These are phyloP conservation scores for Echinops telfairi DNA, from an alignment of 2,113 vertebrate genomes.

Conservation along the genomic window DNA sequence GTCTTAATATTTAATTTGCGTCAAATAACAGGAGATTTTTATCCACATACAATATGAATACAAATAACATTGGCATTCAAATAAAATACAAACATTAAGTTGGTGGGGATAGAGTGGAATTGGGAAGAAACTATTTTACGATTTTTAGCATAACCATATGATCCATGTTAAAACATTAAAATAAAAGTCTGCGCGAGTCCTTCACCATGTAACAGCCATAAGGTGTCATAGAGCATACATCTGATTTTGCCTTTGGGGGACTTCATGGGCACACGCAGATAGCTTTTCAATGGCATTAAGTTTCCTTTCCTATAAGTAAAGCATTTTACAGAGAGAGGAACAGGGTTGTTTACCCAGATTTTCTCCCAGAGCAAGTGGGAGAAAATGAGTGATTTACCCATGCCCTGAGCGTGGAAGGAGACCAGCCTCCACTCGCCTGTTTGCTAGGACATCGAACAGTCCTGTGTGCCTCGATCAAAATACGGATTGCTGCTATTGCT, in stretches of 20 bases:
- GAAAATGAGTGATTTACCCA: neutral
- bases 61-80: conserved; percentile 27
- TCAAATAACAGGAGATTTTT: neutral
- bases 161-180: neutral
- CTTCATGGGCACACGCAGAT: too few relatives aligned
- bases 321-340: conserved; percentile 4
- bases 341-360: neutral
- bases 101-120: neutral
- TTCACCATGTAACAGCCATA: too few relatives aligned
- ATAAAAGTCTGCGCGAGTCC: too few relatives aligned
- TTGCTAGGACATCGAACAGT: neutral
- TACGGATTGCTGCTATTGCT: neutral
- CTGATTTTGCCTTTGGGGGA: too few relatives aligned
- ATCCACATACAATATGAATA: neutral
- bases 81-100: conserved; percentile 26
- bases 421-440: neutral
- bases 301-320: neutral
- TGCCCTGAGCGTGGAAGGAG: neutral
- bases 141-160: conserved; percentile 28
- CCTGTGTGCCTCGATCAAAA: neutral
- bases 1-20: conserved; percentile 5
- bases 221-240: too few relatives aligned
- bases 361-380: too few relatives aligned
- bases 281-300: too few relatives aligned
- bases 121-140: neutral